A percentile compares a stretch with the other conserved stretches of the same genome.
Evolutionary conservation across 2,888 invertebrate genomes (phyloP).

Genomic region (Linnaemya tessellans): DNA sequence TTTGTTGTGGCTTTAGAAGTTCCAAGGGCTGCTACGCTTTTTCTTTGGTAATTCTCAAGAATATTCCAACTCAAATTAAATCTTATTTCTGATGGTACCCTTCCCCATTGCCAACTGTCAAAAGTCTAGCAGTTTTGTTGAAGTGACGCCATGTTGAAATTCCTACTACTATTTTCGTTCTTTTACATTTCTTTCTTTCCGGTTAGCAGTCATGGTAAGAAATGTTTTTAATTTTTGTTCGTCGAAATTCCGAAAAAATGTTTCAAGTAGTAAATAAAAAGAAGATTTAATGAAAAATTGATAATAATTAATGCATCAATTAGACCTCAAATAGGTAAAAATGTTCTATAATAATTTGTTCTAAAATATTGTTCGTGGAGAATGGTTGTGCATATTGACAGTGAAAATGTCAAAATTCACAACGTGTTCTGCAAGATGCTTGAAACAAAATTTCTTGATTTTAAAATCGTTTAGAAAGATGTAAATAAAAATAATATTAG

Average conservation of each 20-base stretch:
- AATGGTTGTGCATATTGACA: slow-evolving; percentile 10
- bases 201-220: slow-evolving; percentile 83
- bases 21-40: no score
- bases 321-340: background rate
- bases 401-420: slow-evolving; percentile 34
- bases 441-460: slow-evolving; percentile 46
- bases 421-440: slow-evolving; percentile 33
- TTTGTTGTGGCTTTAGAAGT: no score
- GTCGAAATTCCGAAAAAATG: slow-evolving; percentile 55
- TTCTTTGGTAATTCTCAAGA: no score
- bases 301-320: background rate
- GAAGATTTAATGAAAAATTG: slow-evolving; percentile 33
- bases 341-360: background rate
- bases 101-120: slow-evolving; percentile 41
- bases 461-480: slow-evolving; percentile 23
- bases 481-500: slow-evolving; percentile 19
- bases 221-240: slow-evolving; percentile 67
- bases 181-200: slow-evolving; percentile 82
- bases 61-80: background rate
- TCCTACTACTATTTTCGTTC: slow-evolving; percentile 59
- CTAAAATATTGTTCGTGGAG: background rate
- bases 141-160: slow-evolving; percentile 70
- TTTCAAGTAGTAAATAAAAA: slow-evolving; percentile 59
- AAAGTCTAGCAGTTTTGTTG: slow-evolving; percentile 62
- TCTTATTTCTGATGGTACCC: no score